A percentile compares a stretch with the other conserved stretches of the same genome.
Evolutionary conservation across 2,888 invertebrate genomes (phyloP).

Genomic region (Drosophila fulvimacula): DNA sequence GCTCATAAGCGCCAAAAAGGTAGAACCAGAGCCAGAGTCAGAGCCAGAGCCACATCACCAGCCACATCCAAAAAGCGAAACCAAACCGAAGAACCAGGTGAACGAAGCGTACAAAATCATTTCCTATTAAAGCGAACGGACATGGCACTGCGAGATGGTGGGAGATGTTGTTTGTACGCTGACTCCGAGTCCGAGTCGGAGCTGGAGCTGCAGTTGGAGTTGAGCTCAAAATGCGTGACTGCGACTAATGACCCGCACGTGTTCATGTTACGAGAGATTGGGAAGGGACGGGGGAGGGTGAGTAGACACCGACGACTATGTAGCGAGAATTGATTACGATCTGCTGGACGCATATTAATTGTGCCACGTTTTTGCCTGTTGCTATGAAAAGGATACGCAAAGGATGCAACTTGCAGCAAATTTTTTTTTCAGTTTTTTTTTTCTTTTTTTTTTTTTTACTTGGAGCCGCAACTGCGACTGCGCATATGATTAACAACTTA

Average conservation of each 20-base stretch:
- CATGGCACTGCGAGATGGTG: constrained; percentile 40
- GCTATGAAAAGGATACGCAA: constrained; percentile 70
- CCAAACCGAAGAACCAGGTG: constrained; percentile 49
- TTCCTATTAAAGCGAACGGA: constrained; percentile 77
- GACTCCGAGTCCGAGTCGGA: constrained; percentile 9
- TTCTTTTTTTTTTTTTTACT: background rate
- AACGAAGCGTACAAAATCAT: constrained; percentile 78
- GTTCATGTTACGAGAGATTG: constrained; percentile 62
- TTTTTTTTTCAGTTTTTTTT: too few species aligned
- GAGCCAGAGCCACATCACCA: background rate
- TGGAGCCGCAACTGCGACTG: constrained; percentile 58
- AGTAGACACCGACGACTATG: constrained; percentile 37
- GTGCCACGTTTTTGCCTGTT: constrained; percentile 55
- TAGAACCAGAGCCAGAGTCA: constrained; percentile 13
- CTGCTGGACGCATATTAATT: constrained; percentile 81
- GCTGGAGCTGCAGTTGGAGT: constrained; percentile 44
- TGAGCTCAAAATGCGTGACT: constrained; percentile 82
- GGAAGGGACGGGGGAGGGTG: background rate
- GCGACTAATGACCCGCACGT: constrained; percentile 82
- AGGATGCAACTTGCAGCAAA: constrained; percentile 56
- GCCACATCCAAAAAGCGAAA: background rate
- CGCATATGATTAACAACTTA: constrained; percentile 84
- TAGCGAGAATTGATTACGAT: constrained; percentile 82
- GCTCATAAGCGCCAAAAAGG: constrained; percentile 74
- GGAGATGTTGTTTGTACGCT: constrained; percentile 33